Base-by-base conservation (phyloP, 2,888 invertebrate species). In the Tiliacea aurago region DNA sequence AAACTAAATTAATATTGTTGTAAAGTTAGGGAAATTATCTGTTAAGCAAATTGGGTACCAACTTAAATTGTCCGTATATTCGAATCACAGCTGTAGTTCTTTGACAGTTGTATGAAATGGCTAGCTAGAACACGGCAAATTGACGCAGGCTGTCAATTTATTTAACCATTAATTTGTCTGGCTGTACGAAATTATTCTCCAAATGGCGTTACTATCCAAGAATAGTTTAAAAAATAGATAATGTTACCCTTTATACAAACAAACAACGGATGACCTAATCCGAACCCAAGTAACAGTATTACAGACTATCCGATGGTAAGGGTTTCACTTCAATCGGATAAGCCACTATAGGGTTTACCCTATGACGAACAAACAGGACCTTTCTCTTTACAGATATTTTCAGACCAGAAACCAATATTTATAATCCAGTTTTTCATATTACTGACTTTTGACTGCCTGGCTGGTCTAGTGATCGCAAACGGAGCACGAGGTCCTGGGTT, bases 261-360 rank as follows among this genome's bases (percentile, higher is more conserved):
- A 45, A 79, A 71, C 66, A 63, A 71, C 49, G 79, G n/a, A 71
- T 78, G 72, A 67, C 66, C 80, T 83, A 59, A 78, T 78, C 79
- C 53, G 66, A 49, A 67, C 72, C 62, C 69, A 67, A 72, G 83
- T 79, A 80, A 80, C 79, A 67, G 72, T 64, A 83, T 80, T 80
- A 71, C 63, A 37, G 63, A 41, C 53, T 66, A 64, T 55, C 63
- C 66, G 41, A 67, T 64, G 49, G 58, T 72, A 59, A 79, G 41
- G 83, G 79, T 77, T 85, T 80, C 80, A 66, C 68, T 58, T 69
- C 56, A 79, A 78, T 68, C 23, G 68, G 84, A 84, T 84, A 80
- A 80, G 78, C 77, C 65, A 59, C 55, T 56, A 11, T 76, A 68
- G 64, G 79, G 83, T 83, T n/a, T 71, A 67, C 66, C 49, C 10